Base-by-base conservation (phyloP, 2,888 invertebrate species). In the Orthosia gothica region DNA sequence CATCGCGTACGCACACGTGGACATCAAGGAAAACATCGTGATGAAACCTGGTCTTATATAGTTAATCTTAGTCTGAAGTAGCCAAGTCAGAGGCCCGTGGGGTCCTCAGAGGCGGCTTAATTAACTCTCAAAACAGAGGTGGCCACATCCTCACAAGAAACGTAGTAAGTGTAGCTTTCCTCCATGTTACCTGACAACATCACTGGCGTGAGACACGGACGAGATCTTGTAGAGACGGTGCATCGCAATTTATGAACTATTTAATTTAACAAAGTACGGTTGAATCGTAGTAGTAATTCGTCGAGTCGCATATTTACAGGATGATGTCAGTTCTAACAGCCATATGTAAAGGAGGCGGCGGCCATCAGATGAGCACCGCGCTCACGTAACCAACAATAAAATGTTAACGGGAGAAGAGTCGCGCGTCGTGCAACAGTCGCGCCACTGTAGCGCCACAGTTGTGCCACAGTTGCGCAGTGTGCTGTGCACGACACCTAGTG, bases 351-450 rank as follows among this genome's bases (percentile, higher is more conserved):
- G 57, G 49, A 67, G 61, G 52, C 64, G 58, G 26, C 59, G 45
- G 62, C 71, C 77, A 66, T 71, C 71, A 58, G 55, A 65, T 81
- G 65, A 77, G 57, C 57, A 26, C 62, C 68, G 62, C 72, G 70
- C 63, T 63, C 61, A n/a, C 50, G 59, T 73, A 67, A 73, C 50
- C 32, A 58, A 66, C 68, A 45, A 74, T 69, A n/a, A 59, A 70
- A 72, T 54, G 32, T 45, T 49, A 80, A 78, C 63, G 9, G 9
- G 50, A 57, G 32, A 52, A 58, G 45, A 52, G 45, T 54, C n/a
- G 18, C 47, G 55, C 55, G 66, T 26, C 23, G 47, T 52, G 59
- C 65, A 64, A 69, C 59, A 20, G 40, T 13, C n/a, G 62, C 40
- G 12, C 52, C 58, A 11, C 67, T 32, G 26, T 47, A 0, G 55